A percentile compares a stretch with the other conserved stretches of the same genome.
These are phyloP conservation scores for Anas platyrhynchos DNA, from an alignment of 2,113 vertebrate species.

Conservation along the genomic window DNA sequence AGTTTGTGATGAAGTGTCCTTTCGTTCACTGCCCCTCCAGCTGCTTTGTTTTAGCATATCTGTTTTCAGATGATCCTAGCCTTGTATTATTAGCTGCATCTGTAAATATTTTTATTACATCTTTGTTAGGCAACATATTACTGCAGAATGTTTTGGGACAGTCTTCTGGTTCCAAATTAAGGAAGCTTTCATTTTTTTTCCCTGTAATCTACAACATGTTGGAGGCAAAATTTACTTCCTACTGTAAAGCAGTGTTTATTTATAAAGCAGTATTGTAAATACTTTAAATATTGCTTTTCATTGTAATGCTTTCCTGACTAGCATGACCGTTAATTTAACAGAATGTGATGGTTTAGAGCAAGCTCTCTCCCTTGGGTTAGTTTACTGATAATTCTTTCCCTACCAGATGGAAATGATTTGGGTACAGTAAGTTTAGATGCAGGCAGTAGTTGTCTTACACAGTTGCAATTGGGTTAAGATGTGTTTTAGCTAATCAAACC, in stretches of 20 bases:
- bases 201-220: background rate
- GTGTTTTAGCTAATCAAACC: background rate
- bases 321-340: background rate
- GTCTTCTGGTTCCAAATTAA: background rate
- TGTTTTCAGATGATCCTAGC: background rate
- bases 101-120: slow-evolving; percentile 29
- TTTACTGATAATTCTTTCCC: background rate
- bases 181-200: background rate
- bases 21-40: background rate
- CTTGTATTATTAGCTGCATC: background rate
- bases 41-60: slow-evolving; percentile 15
- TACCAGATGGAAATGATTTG: background rate
- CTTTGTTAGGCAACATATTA: background rate
- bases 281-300: background rate
- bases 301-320: background rate
- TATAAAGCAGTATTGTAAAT: background rate
- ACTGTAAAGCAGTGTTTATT: background rate
- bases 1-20: background rate
- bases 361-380: background rate
- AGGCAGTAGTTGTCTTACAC: background rate
- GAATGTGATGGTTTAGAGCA: background rate
- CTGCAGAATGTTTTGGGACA: background rate
- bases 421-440: background rate
- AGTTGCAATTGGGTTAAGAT: background rate
- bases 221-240: background rate